A percentile compares a stretch with the other conserved stretches of the same genome.
phyloP scores from a whole-genome alignment of 2,888 invertebrate genomes.

The Drosophila acutilabella region DNA sequence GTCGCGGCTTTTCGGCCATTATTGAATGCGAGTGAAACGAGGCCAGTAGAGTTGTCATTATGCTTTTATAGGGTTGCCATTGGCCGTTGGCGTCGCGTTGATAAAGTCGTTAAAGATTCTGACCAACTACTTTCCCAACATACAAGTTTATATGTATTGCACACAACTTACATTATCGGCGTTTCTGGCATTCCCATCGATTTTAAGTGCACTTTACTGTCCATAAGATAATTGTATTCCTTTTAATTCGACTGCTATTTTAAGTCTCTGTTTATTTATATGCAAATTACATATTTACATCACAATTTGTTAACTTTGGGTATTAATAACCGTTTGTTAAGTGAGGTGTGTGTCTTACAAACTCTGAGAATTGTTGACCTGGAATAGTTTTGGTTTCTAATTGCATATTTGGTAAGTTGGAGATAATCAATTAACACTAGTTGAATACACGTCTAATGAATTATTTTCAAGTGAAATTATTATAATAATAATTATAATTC shows the following conservation, averaged over 20 bases:
- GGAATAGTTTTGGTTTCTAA: constrained; percentile 11
- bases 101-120: constrained; percentile 62
- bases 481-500: too few species aligned
- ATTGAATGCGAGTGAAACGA: constrained; percentile 42
- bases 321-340: constrained; percentile 2
- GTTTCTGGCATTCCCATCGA: constrained; percentile 35
- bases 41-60: constrained; percentile 21
- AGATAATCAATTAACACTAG: neutral
- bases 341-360: neutral
- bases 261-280: constrained; percentile 3
- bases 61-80: constrained; percentile 17
- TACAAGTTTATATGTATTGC: neutral
- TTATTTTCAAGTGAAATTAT: too few species aligned
- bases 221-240: constrained; percentile 30
- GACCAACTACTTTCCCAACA: constrained; percentile 2
- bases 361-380: neutral
- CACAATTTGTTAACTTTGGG: neutral
- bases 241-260: constrained; percentile 29
- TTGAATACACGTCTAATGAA: neutral
- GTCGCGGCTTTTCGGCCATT: constrained; percentile 67
- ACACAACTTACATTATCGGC: constrained; percentile 2
- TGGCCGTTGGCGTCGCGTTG: constrained; percentile 45
- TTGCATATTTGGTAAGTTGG: constrained; percentile 1
- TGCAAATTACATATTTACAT: neutral
- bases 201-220: constrained; percentile 32